Base-by-base conservation (phyloP, 2,113 vertebrate genomes). In the Holacanthus passer region DNA sequence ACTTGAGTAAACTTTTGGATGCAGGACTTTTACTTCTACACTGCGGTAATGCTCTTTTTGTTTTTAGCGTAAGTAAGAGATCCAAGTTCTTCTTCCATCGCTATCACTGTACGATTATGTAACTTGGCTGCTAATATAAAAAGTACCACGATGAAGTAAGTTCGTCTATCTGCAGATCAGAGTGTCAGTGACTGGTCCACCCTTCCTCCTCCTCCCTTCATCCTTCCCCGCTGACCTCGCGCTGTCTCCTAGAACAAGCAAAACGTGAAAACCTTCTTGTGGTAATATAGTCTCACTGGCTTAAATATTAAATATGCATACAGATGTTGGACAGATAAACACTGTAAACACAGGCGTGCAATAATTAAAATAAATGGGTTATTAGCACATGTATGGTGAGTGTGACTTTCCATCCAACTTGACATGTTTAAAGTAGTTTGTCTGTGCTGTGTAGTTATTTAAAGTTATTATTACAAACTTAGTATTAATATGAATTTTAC, bases 191-290 rank as follows among this genome's bases (percentile, higher is more conserved):
- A 60, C 29, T 27, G 58, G 53, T 59, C 83, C 81, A 81, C 87
- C 85, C 88, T 83, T 92, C 83, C 82, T 82, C 71, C 89, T 90
- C 81, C 70, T 85, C 59, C 8, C 75, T 81, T 77, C 78, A 82
- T 86, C 55, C 72, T 86, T 85, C 76, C 73, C 65, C 59, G 12
- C 53, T 48, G 79, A 84, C 81, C 72, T 78, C 71, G 66, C 63
- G 69, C 52, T 37, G 67, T 69, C 56, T 63, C 19, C 31, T 27
- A 13, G 58, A 2, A 7, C n/a, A 64, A 43, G 31, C 9, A 31
- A 22, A 11, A 43, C n/a, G 47, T 52, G 13, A 17, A 77, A 75
- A 55, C 56, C 20, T 45, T 77, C 24, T 48, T 39, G 19, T 71
- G 31, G 48, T 31, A 74, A 2, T 32, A 31, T 79, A 65, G 14